Evolutionary conservation across 1,140 invertebrate genomes (phyloP), one percentile per base, ranked within the genome.

Genomic region (Cydia strobilella): DNA sequence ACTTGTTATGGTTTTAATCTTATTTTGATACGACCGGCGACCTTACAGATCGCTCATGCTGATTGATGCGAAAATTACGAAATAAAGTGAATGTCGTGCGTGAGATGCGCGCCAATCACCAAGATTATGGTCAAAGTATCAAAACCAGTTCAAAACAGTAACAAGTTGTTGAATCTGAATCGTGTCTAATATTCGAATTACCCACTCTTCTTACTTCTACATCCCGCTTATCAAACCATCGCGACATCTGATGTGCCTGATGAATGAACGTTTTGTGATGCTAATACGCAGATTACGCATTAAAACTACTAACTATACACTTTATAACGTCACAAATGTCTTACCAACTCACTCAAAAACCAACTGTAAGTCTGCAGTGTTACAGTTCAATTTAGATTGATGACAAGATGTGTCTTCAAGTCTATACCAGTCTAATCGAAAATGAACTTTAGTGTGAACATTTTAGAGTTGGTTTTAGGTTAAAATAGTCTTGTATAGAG

Each of bases 221-320:
- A 54, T 62, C 74, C 73, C 79, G 80, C 76, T 87, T 88, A 89
- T 91, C 88, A 82, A 74, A 54, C 62, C 74, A 90, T 89, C 86
- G 86, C 82, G 76, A 79, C 75, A 81, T 77, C 76, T 86, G 85
- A 87, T 87, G 84, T 83, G 75, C 76, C 79, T 86, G 89, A 89
- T 89, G 88, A 91, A 90, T 88, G 84, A 86, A 89, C 82, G 85
- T 89, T 90, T 90, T 90, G 88, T 89, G 82, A 90, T 90, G 87
- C 82, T 88, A 88, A 91, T 91, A 77, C 77, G 59, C 78, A 84
- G 82, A 86, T 84, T 84, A 81, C 79, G 75, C 80, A 79, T 82
- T 84, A 85, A 83, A 85, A 83, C 80, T 84, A 80, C 73, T 74
- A 42, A 51, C 25, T 23, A 62, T 31, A 79, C 54, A 69, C 59